These are phyloP conservation scores for Rhabdomys pumilio DNA, from an alignment of 2,797 vertebrate genomes.

Conservation along the genomic window DNA sequence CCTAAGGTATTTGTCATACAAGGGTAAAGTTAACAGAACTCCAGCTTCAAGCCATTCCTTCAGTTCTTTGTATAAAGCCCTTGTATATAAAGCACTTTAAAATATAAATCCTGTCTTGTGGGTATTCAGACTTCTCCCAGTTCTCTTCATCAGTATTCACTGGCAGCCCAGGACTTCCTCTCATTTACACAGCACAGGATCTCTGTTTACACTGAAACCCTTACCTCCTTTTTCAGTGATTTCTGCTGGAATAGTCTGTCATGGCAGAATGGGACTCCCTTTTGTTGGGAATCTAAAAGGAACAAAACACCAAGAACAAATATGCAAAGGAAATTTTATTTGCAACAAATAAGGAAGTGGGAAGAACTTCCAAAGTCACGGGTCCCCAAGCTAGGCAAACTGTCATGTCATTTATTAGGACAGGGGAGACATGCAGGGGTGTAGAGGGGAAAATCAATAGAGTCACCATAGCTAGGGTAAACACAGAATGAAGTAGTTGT, in stretches of 20 bases:
- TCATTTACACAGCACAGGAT: not conserved
- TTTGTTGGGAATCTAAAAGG: not conserved
- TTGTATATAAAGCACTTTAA: not conserved
- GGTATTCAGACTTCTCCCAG: not conserved
- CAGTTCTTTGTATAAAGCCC: not conserved
- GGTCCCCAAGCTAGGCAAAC: no score
- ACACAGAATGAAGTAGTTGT: not conserved
- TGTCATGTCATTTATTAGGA: not conserved
- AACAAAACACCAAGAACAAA: not conserved
- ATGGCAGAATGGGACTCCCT: not conserved
- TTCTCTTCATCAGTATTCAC: not conserved
- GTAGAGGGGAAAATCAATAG: not conserved
- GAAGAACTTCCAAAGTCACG: not conserved
- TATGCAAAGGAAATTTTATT: not conserved
- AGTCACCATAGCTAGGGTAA: not conserved
- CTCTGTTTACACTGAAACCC: not conserved
- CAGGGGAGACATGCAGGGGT: not conserved
- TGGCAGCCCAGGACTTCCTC: not conserved
- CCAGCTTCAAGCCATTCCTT: not conserved
- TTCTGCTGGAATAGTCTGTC: not conserved
- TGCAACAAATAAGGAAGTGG: not conserved
- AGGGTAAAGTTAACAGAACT: not conserved
- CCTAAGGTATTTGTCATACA: not conserved
- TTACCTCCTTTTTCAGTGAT: not conserved
- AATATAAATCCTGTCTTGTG: not conserved